Evolutionary conservation across 2,797 vertebrate genomes (phyloP), one percentile per base, ranked within the genome.

Genomic region (Tokudaia tokunoshimensis): DNA sequence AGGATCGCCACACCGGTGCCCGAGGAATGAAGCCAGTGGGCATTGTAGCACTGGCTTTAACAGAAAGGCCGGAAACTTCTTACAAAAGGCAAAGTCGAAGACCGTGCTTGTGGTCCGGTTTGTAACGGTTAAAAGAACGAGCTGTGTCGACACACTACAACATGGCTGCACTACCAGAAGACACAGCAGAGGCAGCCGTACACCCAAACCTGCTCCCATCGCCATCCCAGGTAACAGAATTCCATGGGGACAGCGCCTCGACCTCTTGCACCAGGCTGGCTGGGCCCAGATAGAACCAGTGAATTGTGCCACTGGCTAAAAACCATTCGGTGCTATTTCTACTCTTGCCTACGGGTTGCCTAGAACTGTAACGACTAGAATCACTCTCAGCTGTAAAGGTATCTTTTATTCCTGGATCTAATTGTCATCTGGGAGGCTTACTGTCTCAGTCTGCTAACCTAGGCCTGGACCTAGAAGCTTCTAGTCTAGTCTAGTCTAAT

Each of bases 1-100:
- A 88, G 24, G 41, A 41, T 26, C 2, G 1, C 0, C 1, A 0
- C 19, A 11, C 7, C 0, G 0, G 4, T 13, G 22, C 29, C 2
- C 1, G 26, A 41, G 0, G 6, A 59, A 55, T 0, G 10, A 24
- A 0, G 10, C 20, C 17, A 1, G 0, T 0, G 3, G 72, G 65
- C 63, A 19, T 0, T 19, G 31, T 7, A 47, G n/a, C 20, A 3
- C 2, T 26, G 65, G 1, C 19, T 44, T 13, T 29, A 63, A 76
- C 34, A 29, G 22, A 57, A 29, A 55, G 61, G 26, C 0, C 8
- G 44, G 59, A 26, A 14, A 19, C 14, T 65, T 72, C 17, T 1
- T 10, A 26, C 2, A 4, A 61, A 89, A 41, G 19, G 37, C 47
- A 37, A 0, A 10, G 79, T n/a, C 24, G 2, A 22, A 34, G 34